Evolutionary conservation across 2,797 vertebrate genomes (phyloP), one percentile per base, ranked within the genome.

Genomic region (Pseudocheirus occidentalis): DNA sequence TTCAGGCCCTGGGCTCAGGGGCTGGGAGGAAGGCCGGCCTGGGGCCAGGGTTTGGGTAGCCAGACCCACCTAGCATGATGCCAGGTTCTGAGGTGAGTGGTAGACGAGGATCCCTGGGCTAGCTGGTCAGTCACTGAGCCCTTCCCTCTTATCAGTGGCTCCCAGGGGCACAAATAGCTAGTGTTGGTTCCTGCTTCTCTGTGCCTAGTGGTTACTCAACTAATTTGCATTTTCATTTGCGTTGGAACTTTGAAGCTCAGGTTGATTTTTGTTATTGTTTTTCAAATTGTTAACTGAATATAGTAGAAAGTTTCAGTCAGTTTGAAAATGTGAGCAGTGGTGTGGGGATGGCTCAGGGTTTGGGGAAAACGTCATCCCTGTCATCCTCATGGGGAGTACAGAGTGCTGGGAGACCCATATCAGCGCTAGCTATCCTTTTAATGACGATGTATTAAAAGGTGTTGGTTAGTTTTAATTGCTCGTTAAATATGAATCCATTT

Each of bases 401-500:
- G n/a, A 4, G 1, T 56, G 73, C 56, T 0, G 1, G 58, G 87
- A 73, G 40, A 90, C 16, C 50, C 24, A 28, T 93, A 50, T 29
- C 34, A n/a, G 4, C 0, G 1, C 13, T 21, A 34, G 14, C 0
- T 5, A 27, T 59, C 1, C n/a, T 93, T 91, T 91, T 92, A 11
- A 46, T 50, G 62, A 92, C 87, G 89, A 0, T 97, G 92, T 95
- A 90, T 91, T 92, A 89, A 94, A 89, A 94, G 92, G 89, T 56
- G 97, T 96, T 94, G 55, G 62, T 93, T 91, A 94, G 50, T 94
- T 91, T 50, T 90, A 52, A 54, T 93, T 81, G 28, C 66, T 95
- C 92, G 94, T 96, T 73, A 97, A 54, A 95, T 97, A 96, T 97
- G 95, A 98, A 97, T 96, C 93, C 73, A 31, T 58, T 97, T 97